Conservation (phyloP, 2,888 invertebrate species). For the Pterostichus niger region DNA sequence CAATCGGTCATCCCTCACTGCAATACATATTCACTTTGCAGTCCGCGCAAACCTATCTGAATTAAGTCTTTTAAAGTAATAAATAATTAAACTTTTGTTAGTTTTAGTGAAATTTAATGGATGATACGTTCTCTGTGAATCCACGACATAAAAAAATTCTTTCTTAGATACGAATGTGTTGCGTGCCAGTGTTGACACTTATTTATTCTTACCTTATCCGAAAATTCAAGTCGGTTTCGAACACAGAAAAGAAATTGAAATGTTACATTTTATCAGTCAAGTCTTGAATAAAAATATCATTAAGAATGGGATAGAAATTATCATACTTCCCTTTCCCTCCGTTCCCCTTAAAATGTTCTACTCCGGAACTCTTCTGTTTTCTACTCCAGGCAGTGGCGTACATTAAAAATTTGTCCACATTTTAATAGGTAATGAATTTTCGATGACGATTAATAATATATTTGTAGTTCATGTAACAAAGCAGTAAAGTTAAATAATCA, state of each 20-base stretch:
- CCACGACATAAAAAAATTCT: constrained; percentile 10
- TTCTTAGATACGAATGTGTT: constrained; percentile 36
- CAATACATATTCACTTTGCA: constrained; percentile 1
- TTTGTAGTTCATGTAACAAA: too few relatives aligned
- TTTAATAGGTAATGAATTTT: too few relatives aligned
- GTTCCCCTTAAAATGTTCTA: not conserved
- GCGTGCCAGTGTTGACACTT: constrained; percentile 54
- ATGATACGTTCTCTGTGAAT: too few relatives aligned
- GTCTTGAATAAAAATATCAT: constrained; percentile 63
- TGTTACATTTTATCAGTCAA: constrained; percentile 62
- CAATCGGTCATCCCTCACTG: constrained; percentile 67
- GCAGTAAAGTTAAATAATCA: too few relatives aligned
- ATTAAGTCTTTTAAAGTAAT: too few relatives aligned
- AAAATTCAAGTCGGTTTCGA: constrained; percentile 57
- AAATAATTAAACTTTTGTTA: too few relatives aligned
- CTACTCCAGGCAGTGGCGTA: not conserved
- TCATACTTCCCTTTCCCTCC: not conserved
- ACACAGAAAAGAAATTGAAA: constrained; percentile 63
- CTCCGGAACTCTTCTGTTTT: too few relatives aligned
- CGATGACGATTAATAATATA: too few relatives aligned
- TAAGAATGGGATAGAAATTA: constrained; percentile 52
- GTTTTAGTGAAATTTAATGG: too few relatives aligned
- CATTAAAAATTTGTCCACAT: too few relatives aligned
- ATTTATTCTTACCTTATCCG: constrained; percentile 62
- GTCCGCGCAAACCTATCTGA: too few relatives aligned